phyloP scores from a whole-genome alignment of 2,888 invertebrate species.

The Pantelozetes paolii region DNA sequence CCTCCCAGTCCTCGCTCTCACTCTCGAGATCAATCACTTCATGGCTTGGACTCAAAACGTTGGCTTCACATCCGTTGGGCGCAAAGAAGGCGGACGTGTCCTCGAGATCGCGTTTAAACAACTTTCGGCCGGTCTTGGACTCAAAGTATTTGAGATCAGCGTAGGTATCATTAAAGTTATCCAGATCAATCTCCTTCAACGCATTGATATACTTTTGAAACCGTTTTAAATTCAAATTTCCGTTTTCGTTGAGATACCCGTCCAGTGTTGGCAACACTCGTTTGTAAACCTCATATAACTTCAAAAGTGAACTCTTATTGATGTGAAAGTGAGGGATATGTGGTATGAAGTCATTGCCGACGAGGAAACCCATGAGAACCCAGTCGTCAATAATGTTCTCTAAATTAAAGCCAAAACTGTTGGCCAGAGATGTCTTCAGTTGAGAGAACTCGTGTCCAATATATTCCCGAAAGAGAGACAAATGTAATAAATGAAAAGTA shows the following conservation, averaged over 20 bases:
- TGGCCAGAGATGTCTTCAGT: conserved; percentile 56
- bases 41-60: too few species aligned
- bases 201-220: conserved; percentile 69
- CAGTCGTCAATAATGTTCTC: conserved; percentile 95
- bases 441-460: conserved; percentile 78
- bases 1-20: conserved; percentile 54
- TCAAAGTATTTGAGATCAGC: conserved; percentile 75
- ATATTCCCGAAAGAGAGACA: conserved; percentile 87
- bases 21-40: conserved; percentile 40
- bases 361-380: conserved; percentile 93
- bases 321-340: conserved; percentile 93
- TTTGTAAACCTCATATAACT: conserved; percentile 82
- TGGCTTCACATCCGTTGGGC: not conserved
- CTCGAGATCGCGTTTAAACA: conserved; percentile 41
- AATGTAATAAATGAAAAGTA: conserved; percentile 84
- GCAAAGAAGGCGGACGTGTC: conserved; percentile 1
- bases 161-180: conserved; percentile 50
- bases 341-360: conserved; percentile 98
- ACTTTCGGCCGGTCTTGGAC: conserved; percentile 59
- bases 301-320: conserved; percentile 76
- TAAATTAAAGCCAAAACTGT: conserved; percentile 72
- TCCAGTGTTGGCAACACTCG: conserved; percentile 75
- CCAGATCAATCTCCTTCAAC: conserved; percentile 50
- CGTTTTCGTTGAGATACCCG: conserved; percentile 89
- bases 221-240: conserved; percentile 71